Base-by-base conservation (phyloP, 1,140 invertebrate species). In the Phocides pigmalion region DNA sequence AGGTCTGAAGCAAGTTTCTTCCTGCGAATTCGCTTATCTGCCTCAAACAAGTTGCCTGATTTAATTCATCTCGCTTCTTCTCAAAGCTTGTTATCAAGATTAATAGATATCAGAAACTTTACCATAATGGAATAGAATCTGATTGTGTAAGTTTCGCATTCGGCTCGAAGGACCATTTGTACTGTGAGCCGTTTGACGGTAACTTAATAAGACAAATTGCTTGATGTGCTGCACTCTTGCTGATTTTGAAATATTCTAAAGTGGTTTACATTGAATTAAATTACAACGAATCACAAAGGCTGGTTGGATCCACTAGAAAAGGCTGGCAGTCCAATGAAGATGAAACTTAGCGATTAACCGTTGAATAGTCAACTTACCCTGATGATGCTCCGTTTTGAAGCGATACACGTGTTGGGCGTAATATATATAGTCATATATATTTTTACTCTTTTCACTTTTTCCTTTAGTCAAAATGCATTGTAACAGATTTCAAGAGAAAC, bases 21-120 rank as follows among this genome's bases (percentile, higher is more conserved):
- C 15, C 56, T 22, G 16, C 41, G 22, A 5, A 42, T 39, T 32
- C 19, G 12, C 44, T 58, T 61, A 61, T 61, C 58, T 61, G 2
- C 44, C 41, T 49, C 6, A 32, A 59, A 58, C 56, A 59, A 59
- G 56, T 59, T 59, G 56, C 42, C 56, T 46, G 56, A 59, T 59
- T 59, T 59, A 47, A 59, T 59, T 59, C 32, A 54, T 54, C 42
- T 59, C 17, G 42, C 42, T 46, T 59, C 56, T 58, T 47, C 50
- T 20, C n/a, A 47, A 32, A 47, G 42, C 56, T 47, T 22, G 42
- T 47, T 59, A 47, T 59, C 56, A 47, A 54, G 56, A 59, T 47
- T 59, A 59, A 59, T 59, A 58, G 54, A 58, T 58, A 44, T 44
- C 54, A 42, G 4, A 22, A 58, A 58, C 14, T 58, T 44, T 15